Conservation (phyloP, 1,140 invertebrate species). For the Apis dorsata region DNA sequence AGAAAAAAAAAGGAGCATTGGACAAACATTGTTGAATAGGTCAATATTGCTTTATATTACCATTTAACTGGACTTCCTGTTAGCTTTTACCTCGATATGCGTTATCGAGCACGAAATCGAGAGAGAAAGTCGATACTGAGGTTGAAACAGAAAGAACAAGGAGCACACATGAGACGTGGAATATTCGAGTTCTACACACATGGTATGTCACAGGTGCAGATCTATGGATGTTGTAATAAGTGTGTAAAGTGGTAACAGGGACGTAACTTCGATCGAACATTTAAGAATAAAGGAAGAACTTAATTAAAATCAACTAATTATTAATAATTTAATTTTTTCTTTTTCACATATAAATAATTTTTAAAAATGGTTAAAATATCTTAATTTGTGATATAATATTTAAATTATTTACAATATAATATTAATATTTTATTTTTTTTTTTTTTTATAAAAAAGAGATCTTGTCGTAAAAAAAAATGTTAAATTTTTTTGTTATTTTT, state of each 20-base stretch:
- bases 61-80: constrained; percentile 32
- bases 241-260: constrained; percentile 13
- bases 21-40: background rate
- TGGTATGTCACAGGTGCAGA: constrained; percentile 35
- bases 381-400: no score
- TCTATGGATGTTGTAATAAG: constrained; percentile 26
- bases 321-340: no score
- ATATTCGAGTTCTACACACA: constrained; percentile 38
- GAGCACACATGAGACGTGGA: constrained; percentile 39
- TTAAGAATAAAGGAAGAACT: background rate
- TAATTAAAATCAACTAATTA: background rate
- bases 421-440: no score
- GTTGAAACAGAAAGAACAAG: constrained; percentile 20
- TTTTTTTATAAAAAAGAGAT: no score
- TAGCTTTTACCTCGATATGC: constrained; percentile 39
- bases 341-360: no score
- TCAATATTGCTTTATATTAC: constrained; percentile 26
- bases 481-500: background rate
- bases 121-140: constrained; percentile 28
- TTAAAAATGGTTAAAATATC: no score
- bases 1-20: no score
- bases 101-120: constrained; percentile 45
- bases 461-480: background rate
- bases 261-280: background rate
- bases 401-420: no score